Conservation (phyloP, 2,113 vertebrate genomes). For the Coregonus clupeaformis region DNA sequence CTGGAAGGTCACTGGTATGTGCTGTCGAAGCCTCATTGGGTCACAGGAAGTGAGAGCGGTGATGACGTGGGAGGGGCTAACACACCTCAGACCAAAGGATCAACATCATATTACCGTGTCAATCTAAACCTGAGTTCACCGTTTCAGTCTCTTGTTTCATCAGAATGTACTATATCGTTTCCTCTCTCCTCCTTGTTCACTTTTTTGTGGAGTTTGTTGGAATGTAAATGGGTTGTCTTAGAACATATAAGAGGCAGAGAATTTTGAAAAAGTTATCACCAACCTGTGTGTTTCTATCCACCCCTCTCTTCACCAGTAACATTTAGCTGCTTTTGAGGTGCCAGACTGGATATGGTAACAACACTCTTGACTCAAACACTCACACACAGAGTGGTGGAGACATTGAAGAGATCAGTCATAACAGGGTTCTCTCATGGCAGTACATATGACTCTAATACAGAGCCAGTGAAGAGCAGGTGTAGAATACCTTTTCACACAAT, state of each 20-base stretch:
- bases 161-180: conserved; percentile 60
- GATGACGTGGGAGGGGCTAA: conserved; percentile 48
- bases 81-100: conserved; percentile 38
- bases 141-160: conserved; percentile 58
- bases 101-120: conserved; percentile 55
- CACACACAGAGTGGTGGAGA: background rate
- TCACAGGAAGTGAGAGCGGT: conserved; percentile 52
- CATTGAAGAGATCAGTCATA: background rate
- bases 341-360: background rate
- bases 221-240: conserved; percentile 1
- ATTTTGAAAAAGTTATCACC: background rate
- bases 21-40: conserved; percentile 36
- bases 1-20: conserved; percentile 45
- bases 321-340: background rate
- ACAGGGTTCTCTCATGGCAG: background rate
- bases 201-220: conserved; percentile 7
- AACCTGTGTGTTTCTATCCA: background rate
- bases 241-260: conserved; percentile 1
- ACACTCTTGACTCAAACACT: conserved; percentile 68
- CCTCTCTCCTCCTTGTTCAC: conserved; percentile 38
- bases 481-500: background rate
- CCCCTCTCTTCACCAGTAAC: background rate
- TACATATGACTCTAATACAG: conserved; percentile 51
- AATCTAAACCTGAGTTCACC: conserved; percentile 66
- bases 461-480: background rate